Conservation (phyloP, 2,113 vertebrate species). For the Canis aureus region DNA sequence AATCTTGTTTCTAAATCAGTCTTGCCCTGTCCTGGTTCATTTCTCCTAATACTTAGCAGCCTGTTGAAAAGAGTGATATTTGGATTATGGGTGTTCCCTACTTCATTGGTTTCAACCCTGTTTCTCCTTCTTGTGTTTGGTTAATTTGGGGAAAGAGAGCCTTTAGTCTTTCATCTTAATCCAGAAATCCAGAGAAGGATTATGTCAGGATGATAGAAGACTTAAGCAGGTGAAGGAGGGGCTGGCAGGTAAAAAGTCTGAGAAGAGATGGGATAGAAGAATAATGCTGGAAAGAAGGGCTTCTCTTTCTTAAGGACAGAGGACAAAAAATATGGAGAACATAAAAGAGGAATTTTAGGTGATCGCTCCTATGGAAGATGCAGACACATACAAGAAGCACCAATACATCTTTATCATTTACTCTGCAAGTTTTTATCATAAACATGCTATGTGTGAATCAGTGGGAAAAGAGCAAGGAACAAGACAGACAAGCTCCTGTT, state of each 20-base stretch:
- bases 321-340: not conserved
- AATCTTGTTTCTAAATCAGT: not conserved
- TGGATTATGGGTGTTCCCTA: not conserved
- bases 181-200: not conserved
- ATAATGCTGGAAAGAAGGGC: not conserved
- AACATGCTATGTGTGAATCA: not conserved
- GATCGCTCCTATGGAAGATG: not conserved
- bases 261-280: not conserved
- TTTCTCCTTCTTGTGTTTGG: not conserved
- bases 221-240: not conserved
- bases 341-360: not conserved
- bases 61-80: not conserved
- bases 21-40: not conserved
- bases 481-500: not conserved
- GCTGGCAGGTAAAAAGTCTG: not conserved
- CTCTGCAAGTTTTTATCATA: not conserved
- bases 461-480: not conserved
- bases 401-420: not conserved
- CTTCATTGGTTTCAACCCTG: not conserved
- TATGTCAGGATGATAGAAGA: not conserved
- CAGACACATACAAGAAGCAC: not conserved
- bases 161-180: not conserved
- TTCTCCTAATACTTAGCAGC: not conserved
- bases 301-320: not conserved
- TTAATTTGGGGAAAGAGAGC: conserved; percentile 27